Evolutionary conservation across 2,113 vertebrate species (phyloP).

Genomic region (Chiloscyllium plagiosum): DNA sequence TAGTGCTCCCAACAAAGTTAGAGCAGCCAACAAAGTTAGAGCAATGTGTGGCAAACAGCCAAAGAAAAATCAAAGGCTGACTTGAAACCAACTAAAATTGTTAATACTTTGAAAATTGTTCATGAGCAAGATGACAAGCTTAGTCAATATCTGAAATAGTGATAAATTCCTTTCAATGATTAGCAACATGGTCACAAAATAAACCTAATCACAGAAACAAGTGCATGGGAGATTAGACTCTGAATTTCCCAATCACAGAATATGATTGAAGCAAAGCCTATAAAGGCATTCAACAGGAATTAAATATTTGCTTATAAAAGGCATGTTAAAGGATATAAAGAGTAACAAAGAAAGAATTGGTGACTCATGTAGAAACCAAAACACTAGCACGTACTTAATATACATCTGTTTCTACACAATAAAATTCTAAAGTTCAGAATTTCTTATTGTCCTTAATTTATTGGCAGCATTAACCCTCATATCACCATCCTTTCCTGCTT

Average conservation of each 20-base stretch:
- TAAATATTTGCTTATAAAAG: neutral
- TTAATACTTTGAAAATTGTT: too few species aligned
- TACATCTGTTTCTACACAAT: neutral
- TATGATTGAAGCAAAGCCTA: neutral
- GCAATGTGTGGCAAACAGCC: neutral
- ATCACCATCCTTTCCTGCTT: too few species aligned
- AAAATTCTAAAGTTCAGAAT: neutral
- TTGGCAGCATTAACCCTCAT: neutral
- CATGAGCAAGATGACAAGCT: too few species aligned
- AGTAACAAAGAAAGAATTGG: neutral
- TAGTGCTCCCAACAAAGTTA: neutral
- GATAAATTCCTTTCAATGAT: neutral
- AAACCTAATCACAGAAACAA: neutral
- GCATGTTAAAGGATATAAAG: neutral
- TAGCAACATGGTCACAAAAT: neutral
- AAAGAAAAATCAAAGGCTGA: too few species aligned
- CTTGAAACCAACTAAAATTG: too few species aligned
- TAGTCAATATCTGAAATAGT: neutral
- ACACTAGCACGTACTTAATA: too few species aligned
- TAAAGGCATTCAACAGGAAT: neutral
- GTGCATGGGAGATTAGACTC: neutral
- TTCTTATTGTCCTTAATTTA: neutral
- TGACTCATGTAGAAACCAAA: too few species aligned
- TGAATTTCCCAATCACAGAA: neutral
- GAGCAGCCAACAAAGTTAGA: neutral